Conservation (phyloP, 2,888 invertebrate species). For the Empis stercorea region DNA sequence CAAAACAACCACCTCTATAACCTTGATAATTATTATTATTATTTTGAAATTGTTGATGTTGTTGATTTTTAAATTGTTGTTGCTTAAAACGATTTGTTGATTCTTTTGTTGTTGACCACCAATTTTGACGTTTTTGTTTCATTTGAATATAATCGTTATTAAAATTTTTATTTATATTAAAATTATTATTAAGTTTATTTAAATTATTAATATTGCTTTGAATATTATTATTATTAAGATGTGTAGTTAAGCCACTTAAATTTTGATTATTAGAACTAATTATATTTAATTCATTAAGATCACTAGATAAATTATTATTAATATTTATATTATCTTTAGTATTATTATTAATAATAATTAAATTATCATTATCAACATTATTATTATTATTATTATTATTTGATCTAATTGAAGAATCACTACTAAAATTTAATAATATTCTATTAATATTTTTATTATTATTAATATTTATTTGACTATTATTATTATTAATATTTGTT, state of each 20-base stretch:
- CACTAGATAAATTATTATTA: slow-evolving; percentile 9
- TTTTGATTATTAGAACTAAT: slow-evolving; percentile 21
- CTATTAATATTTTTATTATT: slow-evolving; percentile 3
- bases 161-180: not conserved
- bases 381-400: slow-evolving; percentile 14
- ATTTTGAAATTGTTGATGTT: slow-evolving; percentile 1
- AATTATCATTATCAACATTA: slow-evolving; percentile 15
- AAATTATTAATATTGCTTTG: slow-evolving; percentile 10
- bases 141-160: not conserved
- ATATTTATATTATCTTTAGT: slow-evolving; percentile 15
- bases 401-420: not conserved
- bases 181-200: slow-evolving; percentile 1
- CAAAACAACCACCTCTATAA: slow-evolving; percentile 22
- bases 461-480: slow-evolving; percentile 3
- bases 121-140: slow-evolving; percentile 14
- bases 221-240: slow-evolving; percentile 10
- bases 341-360: slow-evolving; percentile 14
- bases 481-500: slow-evolving; percentile 2
- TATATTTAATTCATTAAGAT: slow-evolving; percentile 15
- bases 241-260: slow-evolving; percentile 23
- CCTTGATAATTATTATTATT: too few species aligned
- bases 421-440: slow-evolving; percentile 1
- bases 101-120: slow-evolving; percentile 13
- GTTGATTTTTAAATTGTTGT: not conserved
- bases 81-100: not conserved